phyloP scores from a whole-genome alignment of 2,888 invertebrate genomes.

The Helleia helle region DNA sequence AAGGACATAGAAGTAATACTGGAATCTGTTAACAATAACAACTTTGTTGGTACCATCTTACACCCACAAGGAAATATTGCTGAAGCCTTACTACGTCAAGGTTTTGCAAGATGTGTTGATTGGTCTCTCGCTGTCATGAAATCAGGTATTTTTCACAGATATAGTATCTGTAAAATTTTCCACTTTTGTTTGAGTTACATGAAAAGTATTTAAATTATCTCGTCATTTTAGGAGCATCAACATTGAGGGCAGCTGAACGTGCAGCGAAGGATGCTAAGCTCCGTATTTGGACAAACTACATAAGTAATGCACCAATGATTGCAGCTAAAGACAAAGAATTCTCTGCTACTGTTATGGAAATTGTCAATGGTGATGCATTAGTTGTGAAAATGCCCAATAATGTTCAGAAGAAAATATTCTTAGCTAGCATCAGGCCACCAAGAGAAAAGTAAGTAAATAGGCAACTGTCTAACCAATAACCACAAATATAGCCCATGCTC shows the following conservation, averaged over 20 bases:
- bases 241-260: constrained; percentile 88
- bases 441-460: constrained; percentile 79
- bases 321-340: constrained; percentile 88
- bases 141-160: constrained; percentile 35
- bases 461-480: too few relatives aligned
- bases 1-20: constrained; percentile 91
- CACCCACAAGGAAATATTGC: constrained; percentile 97
- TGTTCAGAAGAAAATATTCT: constrained; percentile 90
- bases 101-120: constrained; percentile 88
- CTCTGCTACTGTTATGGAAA: constrained; percentile 88
- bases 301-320: constrained; percentile 80
- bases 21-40: constrained; percentile 94
- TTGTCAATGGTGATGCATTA: constrained; percentile 95
- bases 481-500: too few relatives aligned
- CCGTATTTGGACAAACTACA: constrained; percentile 94
- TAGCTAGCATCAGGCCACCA: constrained; percentile 96
- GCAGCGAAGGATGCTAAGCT: constrained; percentile 89
- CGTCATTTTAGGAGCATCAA: constrained; percentile 77
- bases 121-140: constrained; percentile 67
- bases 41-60: constrained; percentile 93
- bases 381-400: constrained; percentile 87
- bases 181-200: background rate
- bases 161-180: background rate
- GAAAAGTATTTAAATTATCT: too few relatives aligned
- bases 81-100: constrained; percentile 90